These are phyloP conservation scores for Drosophila nr. perissopoda DNA, from an alignment of 2,888 invertebrate species.

Conservation along the genomic window DNA sequence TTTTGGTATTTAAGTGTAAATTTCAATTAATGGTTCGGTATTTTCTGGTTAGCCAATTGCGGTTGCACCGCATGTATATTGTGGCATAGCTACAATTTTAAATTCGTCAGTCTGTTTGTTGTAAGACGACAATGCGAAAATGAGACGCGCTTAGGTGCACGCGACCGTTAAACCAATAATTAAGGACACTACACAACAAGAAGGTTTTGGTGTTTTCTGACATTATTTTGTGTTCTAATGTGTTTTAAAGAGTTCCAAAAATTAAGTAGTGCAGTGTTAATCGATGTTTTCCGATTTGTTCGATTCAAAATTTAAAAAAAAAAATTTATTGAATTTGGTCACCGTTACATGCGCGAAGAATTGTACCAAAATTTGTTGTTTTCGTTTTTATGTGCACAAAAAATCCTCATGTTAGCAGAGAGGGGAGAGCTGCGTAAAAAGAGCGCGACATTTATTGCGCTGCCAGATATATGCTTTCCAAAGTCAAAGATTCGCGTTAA, in stretches of 20 bases:
- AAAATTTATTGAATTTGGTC: background rate
- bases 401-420: conserved; percentile 13
- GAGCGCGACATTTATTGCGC: conserved; percentile 52
- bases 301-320: background rate
- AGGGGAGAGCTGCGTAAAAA: conserved; percentile 51
- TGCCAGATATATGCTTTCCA: conserved; percentile 36
- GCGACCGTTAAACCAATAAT: conserved; percentile 3
- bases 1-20: conserved; percentile 1
- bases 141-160: conserved; percentile 21
- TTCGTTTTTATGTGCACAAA: conserved; percentile 31
- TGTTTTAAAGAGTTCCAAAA: conserved; percentile 1
- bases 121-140: conserved; percentile 33
- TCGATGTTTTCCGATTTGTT: conserved; percentile 8
- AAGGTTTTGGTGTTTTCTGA: conserved; percentile 18
- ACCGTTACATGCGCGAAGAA: background rate
- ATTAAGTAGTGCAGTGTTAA: background rate
- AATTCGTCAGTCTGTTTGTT: conserved; percentile 39
- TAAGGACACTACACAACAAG: background rate
- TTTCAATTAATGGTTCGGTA: background rate
- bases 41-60: conserved; percentile 4
- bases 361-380: conserved; percentile 12
- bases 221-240: conserved; percentile 6
- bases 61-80: conserved; percentile 23
- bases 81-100: conserved; percentile 51
- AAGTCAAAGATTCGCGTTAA: background rate